Base-by-base conservation (phyloP, 2,113 vertebrate genomes). In the Amblyornis subalaris region DNA sequence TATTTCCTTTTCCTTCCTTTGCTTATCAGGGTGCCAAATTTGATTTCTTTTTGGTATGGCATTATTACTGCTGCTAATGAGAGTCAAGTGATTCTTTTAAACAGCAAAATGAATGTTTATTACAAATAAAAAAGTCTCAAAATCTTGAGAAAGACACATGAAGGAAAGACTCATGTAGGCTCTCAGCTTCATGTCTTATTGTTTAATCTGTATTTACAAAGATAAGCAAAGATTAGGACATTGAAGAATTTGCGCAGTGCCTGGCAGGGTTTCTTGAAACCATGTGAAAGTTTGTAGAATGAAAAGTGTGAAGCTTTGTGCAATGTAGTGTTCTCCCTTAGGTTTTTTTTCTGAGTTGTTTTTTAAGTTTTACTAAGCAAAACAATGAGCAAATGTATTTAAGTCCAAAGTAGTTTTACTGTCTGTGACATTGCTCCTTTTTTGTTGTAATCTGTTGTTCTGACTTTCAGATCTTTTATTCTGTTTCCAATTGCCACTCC, bases 21-120 rank as follows among this genome's bases (percentile, higher is more conserved):
- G 69, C 50, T 94, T 96, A 85, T 92, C 77, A 82, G 73, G 50
- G 66, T 94, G 96, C 93, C 85, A 92, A 75, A 81, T 81, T 80
- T 82, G 10, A 65, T 86, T 96, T 89, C 35, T 70, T 95, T 78
- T 89, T 85, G 33, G 45, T 85, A 67, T 84, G 88, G 36, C 73
- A n/a, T 88, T 78, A 55, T 91, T 93, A 38, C 50, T 89, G 53
- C 81, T 93, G 58, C 69, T 93, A 75, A 80, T 47, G 24, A 65
- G 51, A 89, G 87, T 89, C 38, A 77, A 88, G 35, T 62, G 42
- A 55, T 87, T 89, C 3, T 48, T 93, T 87, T 74, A 55, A 72
- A 88, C 76, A 86, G 31, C 65, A 94, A 85, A 93, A 29, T n/a
- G 29, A 29, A 71, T 71, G 35, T 66, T 78, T 78, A 38, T 69